Evolutionary conservation across 2,888 invertebrate genomes (phyloP).

Genomic region (Phyllotreta striolata): DNA sequence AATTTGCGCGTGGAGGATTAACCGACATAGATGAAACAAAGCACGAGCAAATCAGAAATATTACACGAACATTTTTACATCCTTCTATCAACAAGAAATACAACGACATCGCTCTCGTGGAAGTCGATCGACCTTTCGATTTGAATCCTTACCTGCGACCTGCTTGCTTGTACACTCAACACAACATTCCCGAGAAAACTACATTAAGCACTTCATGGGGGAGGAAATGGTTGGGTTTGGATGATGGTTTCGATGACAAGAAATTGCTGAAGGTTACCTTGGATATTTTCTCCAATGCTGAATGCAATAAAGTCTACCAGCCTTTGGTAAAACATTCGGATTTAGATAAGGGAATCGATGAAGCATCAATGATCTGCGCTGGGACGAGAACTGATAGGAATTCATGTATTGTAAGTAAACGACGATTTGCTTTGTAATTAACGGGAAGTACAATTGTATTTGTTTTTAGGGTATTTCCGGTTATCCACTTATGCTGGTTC

Average conservation of each 20-base stretch:
- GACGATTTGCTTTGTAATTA: background rate
- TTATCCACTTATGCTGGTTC: constrained; percentile 66
- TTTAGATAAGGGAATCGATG: constrained; percentile 60
- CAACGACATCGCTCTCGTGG: constrained; percentile 64
- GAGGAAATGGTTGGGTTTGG: constrained; percentile 58
- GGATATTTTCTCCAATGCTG: constrained; percentile 52
- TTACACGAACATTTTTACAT: too few species aligned
- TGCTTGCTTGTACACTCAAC: constrained; percentile 58
- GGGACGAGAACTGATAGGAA: constrained; percentile 55
- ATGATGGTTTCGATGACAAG: constrained; percentile 52
- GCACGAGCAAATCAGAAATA: too few species aligned
- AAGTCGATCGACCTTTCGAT: constrained; percentile 53
- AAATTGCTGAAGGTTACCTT: constrained; percentile 64
- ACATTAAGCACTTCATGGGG: constrained; percentile 54
- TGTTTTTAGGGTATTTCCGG: constrained; percentile 70
- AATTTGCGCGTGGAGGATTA: too few species aligned
- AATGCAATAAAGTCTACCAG: constrained; percentile 57
- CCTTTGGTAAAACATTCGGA: constrained; percentile 37
- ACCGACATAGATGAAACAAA: too few species aligned
- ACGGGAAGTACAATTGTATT: constrained; percentile 18
- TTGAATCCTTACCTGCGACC: constrained; percentile 61
- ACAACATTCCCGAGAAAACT: constrained; percentile 37
- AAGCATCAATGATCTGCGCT: constrained; percentile 65
- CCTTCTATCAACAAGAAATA: constrained; percentile 54
- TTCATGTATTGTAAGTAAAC: background rate